phyloP scores from a whole-genome alignment of 2,113 vertebrate genomes.

The Oophaga pumilio region DNA sequence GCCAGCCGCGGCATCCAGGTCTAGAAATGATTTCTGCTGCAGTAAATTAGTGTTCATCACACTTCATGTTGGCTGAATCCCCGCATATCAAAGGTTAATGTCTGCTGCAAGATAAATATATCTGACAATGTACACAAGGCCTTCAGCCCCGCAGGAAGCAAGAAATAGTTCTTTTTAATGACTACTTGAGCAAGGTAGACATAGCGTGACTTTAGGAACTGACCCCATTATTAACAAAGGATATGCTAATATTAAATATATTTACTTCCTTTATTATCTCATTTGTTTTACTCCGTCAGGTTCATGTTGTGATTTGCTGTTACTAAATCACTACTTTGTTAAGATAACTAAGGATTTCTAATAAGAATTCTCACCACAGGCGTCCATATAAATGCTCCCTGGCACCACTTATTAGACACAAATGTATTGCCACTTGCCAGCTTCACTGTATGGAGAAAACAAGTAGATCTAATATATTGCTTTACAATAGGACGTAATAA shows the following conservation, averaged over 20 bases:
- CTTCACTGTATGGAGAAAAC: neutral
- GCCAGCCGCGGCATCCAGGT: slow-evolving; percentile 22
- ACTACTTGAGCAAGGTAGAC: slow-evolving; percentile 45
- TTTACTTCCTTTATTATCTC: slow-evolving; percentile 27
- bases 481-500: neutral
- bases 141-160: slow-evolving; percentile 21
- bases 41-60: slow-evolving; percentile 20
- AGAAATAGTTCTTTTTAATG: slow-evolving; percentile 58
- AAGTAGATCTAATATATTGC: neutral
- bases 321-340: slow-evolving; percentile 53
- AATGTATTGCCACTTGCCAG: neutral
- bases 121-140: slow-evolving; percentile 27
- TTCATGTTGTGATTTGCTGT: slow-evolving; percentile 50
- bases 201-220: neutral
- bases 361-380: slow-evolving; percentile 27
- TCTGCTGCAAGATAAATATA: slow-evolving; percentile 54
- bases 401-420: neutral
- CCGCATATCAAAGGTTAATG: slow-evolving; percentile 47
- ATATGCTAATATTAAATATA: slow-evolving; percentile 31
- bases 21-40: slow-evolving; percentile 20
- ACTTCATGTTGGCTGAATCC: neutral
- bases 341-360: slow-evolving; percentile 52
- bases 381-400: neutral
- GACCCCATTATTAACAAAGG: slow-evolving; percentile 44
- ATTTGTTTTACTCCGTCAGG: slow-evolving; percentile 37